These are phyloP conservation scores for Mizuhopecten yessoensis DNA, from an alignment of 1,140 invertebrate genomes.

Conservation along the genomic window DNA sequence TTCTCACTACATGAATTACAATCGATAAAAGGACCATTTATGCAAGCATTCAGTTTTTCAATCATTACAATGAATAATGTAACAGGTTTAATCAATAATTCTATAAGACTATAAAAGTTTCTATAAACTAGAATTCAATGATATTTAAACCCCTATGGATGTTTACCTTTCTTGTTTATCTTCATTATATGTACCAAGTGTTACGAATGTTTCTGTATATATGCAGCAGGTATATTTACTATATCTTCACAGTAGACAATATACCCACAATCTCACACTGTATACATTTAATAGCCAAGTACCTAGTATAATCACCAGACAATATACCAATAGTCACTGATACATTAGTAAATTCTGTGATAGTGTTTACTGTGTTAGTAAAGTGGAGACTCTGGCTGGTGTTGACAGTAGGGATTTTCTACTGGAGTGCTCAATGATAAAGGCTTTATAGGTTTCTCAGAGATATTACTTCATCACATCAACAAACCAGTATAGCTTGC, in stretches of 20 bases:
- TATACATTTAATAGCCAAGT: not conserved
- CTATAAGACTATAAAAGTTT: too few relatives aligned
- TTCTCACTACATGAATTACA: too few relatives aligned
- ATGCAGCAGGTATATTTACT: not conserved
- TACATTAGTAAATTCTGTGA: not conserved
- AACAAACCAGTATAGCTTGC: too few relatives aligned
- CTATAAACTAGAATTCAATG: too few relatives aligned
- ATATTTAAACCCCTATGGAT: too few relatives aligned
- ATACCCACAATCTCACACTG: not conserved
- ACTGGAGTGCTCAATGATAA: not conserved
- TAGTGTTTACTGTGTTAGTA: too few relatives aligned
- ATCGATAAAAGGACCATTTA: too few relatives aligned
- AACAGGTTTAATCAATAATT: too few relatives aligned
- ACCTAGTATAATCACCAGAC: not conserved
- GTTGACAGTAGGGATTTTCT: not conserved
- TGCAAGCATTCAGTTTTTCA: too few relatives aligned
- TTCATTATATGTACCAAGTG: not conserved
- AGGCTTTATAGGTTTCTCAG: not conserved
- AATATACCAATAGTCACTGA: not conserved
- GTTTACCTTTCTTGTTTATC: not conserved
- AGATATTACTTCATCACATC: not conserved
- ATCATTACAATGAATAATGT: too few relatives aligned
- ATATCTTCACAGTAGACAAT: not conserved
- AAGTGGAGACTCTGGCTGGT: not conserved
- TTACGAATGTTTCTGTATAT: conserved; percentile 21